A percentile compares a stretch with the other conserved stretches of the same genome.
phyloP scores from a whole-genome alignment of 2,113 vertebrate genomes.

The Meleagris gallopavo region DNA sequence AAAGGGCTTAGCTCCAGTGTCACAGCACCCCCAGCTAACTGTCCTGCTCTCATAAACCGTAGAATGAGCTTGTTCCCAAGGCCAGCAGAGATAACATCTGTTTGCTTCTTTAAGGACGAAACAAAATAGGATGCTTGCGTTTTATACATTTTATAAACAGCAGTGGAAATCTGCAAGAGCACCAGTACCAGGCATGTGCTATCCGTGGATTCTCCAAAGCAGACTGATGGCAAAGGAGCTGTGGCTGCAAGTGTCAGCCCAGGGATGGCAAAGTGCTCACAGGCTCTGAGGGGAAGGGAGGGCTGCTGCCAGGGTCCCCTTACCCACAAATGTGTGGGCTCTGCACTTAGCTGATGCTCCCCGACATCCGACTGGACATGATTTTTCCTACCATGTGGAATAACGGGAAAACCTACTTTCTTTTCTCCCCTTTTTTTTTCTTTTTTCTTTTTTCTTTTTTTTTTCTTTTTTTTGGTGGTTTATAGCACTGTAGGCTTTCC shows the following conservation, averaged over 20 bases:
- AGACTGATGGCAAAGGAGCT: neutral
- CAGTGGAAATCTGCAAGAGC: neutral
- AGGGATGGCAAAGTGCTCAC: neutral
- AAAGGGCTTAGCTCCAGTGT: constrained; percentile 37
- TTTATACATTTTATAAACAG: neutral
- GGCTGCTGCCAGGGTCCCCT: neutral
- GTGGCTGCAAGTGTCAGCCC: neutral
- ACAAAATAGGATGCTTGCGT: neutral
- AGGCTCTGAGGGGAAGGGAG: neutral
- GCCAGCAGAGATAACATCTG: constrained; percentile 36
- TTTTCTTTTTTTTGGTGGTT: neutral
- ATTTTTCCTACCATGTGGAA: neutral
- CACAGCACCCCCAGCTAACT: constrained; percentile 15
- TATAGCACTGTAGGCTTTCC: rapidly evolving
- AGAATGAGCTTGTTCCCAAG: constrained; percentile 42
- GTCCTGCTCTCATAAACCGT: neutral
- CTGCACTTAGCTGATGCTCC: neutral
- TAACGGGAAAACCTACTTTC: rapidly evolving
- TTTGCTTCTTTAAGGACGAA: constrained; percentile 2
- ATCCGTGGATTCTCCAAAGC: neutral
- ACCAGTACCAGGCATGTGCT: rapidly evolving
- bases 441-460: neutral
- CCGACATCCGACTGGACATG: rapidly evolving
- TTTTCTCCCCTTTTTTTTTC: neutral
- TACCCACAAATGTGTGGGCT: rapidly evolving